Percentiles rank a stretch among this genome's conserved stretches.
phyloP scores from a whole-genome alignment of 2,113 vertebrate genomes.

The Saccopteryx leptura region DNA sequence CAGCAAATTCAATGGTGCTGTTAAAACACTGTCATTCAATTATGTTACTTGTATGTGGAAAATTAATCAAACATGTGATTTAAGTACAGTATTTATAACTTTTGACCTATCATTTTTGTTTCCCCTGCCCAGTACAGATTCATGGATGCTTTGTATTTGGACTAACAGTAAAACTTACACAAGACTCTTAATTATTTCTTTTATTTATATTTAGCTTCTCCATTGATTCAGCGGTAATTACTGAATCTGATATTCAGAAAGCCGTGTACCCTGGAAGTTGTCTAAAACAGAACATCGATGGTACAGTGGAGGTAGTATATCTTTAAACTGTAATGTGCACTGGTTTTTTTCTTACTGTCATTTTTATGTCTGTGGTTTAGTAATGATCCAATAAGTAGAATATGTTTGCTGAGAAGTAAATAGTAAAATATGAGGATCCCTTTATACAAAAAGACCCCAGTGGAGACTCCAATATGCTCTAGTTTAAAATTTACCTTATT shows the following conservation, averaged over 20 bases:
- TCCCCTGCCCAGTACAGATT: not conserved
- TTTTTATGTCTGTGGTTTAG: slow-evolving; percentile 55
- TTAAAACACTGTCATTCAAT: slow-evolving; percentile 43
- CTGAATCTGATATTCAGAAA: slow-evolving; percentile 75
- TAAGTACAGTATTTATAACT: not conserved
- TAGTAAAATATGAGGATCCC: slow-evolving; percentile 9
- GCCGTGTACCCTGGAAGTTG: slow-evolving; percentile 66
- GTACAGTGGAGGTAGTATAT: slow-evolving; percentile 84
- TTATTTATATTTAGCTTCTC: slow-evolving; percentile 79
- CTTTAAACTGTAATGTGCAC: slow-evolving; percentile 41
- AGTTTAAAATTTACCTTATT: slow-evolving; percentile 47
- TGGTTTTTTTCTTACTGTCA: slow-evolving; percentile 36
- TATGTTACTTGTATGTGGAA: slow-evolving; percentile 59
- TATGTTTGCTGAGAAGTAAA: slow-evolving; percentile 6
- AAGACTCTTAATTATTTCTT: slow-evolving; percentile 57
- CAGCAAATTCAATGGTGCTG: slow-evolving; percentile 26
- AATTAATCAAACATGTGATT: not conserved
- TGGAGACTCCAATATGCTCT: not conserved
- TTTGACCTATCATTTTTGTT: not conserved
- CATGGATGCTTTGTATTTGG: slow-evolving; percentile 1
- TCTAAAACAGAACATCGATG: slow-evolving; percentile 75
- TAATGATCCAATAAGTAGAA: slow-evolving; percentile 16
- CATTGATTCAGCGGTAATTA: slow-evolving; percentile 61
- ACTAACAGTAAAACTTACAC: not conserved
- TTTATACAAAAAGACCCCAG: slow-evolving; percentile 78